These are phyloP conservation scores for Hydraecia micacea DNA, from an alignment of 2,888 invertebrate species.

Conservation along the genomic window DNA sequence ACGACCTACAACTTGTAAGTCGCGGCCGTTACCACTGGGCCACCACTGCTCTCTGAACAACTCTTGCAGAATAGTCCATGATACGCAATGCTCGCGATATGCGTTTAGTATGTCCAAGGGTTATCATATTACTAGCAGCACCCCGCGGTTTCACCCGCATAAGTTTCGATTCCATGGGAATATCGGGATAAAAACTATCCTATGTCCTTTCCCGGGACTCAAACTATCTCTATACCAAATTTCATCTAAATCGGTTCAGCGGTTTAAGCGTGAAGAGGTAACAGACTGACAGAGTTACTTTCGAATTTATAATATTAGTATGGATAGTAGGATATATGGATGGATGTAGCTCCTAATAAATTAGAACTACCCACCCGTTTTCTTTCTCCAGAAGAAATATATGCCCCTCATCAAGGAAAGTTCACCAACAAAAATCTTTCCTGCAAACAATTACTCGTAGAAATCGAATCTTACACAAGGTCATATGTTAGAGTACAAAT, in stretches of 20 bases:
- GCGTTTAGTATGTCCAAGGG: not conserved
- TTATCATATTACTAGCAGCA: not conserved
- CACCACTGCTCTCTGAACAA: not conserved
- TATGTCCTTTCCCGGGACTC: too few relatives aligned
- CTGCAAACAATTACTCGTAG: slow-evolving; percentile 48
- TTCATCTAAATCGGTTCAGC: too few relatives aligned
- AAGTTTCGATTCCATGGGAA: too few relatives aligned
- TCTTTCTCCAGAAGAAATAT: slow-evolving; percentile 12
- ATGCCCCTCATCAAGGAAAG: slow-evolving; percentile 26
- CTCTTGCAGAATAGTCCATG: not conserved
- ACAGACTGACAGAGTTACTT: too few relatives aligned
- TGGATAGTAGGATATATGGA: too few relatives aligned
- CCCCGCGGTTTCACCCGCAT: too few relatives aligned
- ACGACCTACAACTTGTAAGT: too few relatives aligned
- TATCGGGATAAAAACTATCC: not conserved
- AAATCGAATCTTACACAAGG: slow-evolving; percentile 81
- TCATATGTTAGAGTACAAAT: slow-evolving; percentile 70
- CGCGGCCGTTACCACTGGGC: too few relatives aligned
- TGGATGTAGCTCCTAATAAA: not conserved
- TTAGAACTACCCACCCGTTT: not conserved
- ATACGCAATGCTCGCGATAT: not conserved
- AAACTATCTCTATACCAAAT: too few relatives aligned
- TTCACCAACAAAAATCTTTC: slow-evolving; percentile 29
- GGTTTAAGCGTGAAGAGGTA: too few relatives aligned
- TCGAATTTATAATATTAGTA: too few relatives aligned